Conservation (phyloP, 2,888 invertebrate genomes). For the Mythimna impura region DNA sequence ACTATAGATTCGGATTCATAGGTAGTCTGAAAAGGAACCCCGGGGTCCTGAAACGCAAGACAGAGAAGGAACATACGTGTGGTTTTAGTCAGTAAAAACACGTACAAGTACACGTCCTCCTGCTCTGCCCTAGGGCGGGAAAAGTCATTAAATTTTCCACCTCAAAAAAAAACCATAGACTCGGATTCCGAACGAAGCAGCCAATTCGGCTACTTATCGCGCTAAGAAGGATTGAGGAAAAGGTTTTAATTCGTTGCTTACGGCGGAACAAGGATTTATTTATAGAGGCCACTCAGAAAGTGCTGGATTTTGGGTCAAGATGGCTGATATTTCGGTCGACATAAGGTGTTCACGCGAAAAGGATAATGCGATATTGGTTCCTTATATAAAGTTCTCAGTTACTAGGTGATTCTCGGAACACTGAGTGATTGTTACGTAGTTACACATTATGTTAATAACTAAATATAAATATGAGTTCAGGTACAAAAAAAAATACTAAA, state of each 20-base stretch:
- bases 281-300: constrained; percentile 38
- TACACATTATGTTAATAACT: background rate
- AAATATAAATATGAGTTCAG: background rate
- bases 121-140: too few relatives aligned
- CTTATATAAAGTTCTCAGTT: background rate
- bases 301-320: constrained; percentile 36
- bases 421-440: background rate
- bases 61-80: too few relatives aligned
- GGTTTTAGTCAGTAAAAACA: too few relatives aligned
- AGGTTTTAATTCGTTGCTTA: constrained; percentile 51
- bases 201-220: constrained; percentile 35
- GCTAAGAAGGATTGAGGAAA: constrained; percentile 46
- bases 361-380: constrained; percentile 9
- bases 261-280: constrained; percentile 52
- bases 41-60: too few relatives aligned
- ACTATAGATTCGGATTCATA: too few relatives aligned
- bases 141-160: too few relatives aligned
- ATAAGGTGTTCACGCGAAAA: background rate
- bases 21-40: too few relatives aligned
- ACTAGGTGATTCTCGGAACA: background rate
- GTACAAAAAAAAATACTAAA: background rate
- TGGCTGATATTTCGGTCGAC: constrained; percentile 34
- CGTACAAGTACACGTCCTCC: too few relatives aligned
- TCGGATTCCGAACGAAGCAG: constrained; percentile 16
- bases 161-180: constrained; percentile 1